Percentiles rank a stretch among this genome's conserved stretches.
Evolutionary conservation across 2,888 invertebrate genomes (phyloP).

Genomic region (Cerastis leucographa): DNA sequence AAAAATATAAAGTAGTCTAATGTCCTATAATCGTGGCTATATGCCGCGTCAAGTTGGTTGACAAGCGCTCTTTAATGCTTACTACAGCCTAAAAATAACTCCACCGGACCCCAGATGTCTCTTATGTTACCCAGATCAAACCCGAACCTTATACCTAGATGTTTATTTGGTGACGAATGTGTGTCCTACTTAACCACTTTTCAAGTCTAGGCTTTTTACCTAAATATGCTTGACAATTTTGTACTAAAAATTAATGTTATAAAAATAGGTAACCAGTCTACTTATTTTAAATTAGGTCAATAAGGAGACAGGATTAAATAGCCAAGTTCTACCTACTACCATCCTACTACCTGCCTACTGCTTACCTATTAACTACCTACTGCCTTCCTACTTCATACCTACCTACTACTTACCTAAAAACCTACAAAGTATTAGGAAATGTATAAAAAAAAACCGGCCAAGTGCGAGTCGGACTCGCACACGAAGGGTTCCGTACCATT

Average conservation of each 20-base stretch:
- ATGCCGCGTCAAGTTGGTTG: background rate
- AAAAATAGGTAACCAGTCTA: background rate
- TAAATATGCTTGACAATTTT: background rate
- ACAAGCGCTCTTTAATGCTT: background rate
- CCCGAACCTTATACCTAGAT: background rate
- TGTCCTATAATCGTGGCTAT: background rate
- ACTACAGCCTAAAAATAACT: background rate
- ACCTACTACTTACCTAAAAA: no score
- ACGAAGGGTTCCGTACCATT: no score
- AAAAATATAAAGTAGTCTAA: no score
- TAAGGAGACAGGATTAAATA: no score
- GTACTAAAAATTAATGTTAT: background rate
- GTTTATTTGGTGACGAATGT: background rate
- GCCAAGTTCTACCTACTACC: no score
- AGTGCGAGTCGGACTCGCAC: no score
- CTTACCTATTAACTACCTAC: no score
- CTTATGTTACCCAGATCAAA: background rate
- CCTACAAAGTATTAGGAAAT: no score
- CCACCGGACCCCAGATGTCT: no score
- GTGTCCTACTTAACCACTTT: background rate
- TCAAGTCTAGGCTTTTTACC: background rate
- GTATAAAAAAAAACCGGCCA: no score
- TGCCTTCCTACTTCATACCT: no score
- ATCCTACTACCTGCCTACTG: no score
- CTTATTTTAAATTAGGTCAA: constrained; percentile 16